These are phyloP conservation scores for Cepaea hortensis DNA, from an alignment of 2,888 invertebrate species.

Conservation along the genomic window DNA sequence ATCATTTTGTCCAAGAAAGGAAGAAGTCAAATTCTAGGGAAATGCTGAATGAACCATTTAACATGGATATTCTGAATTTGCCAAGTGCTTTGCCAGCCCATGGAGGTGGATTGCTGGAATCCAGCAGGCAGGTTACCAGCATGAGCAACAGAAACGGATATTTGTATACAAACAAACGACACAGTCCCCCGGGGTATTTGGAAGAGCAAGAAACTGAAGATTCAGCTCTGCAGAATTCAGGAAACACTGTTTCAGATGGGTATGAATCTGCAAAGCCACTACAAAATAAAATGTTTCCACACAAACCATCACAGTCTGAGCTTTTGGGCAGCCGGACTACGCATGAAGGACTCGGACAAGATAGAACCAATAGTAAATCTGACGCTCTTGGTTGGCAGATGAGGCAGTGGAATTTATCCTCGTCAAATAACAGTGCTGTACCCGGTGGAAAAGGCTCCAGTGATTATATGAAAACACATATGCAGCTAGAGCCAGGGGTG, in stretches of 20 bases:
- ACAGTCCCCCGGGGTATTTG: background rate
- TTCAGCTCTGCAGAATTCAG: no score
- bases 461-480: background rate
- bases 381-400: background rate
- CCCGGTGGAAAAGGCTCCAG: background rate
- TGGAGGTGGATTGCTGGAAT: background rate
- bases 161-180: background rate
- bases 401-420: conserved; percentile 7
- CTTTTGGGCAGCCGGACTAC: background rate
- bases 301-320: conserved; percentile 17
- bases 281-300: background rate
- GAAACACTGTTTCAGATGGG: background rate
- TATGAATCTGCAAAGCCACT: background rate
- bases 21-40: conserved; percentile 1
- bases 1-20: background rate
- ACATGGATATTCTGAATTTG: background rate
- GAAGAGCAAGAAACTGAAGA: background rate
- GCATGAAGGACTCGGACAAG: background rate
- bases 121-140: background rate
- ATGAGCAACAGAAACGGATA: background rate
- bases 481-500: background rate
- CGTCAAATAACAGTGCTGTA: conserved; percentile 4
- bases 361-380: background rate
- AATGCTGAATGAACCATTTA: background rate
- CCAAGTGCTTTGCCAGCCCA: background rate